Base-by-base conservation (phyloP, 53 echinoderm and acorn worm genomes). In the Echinometra lucunter region DNA sequence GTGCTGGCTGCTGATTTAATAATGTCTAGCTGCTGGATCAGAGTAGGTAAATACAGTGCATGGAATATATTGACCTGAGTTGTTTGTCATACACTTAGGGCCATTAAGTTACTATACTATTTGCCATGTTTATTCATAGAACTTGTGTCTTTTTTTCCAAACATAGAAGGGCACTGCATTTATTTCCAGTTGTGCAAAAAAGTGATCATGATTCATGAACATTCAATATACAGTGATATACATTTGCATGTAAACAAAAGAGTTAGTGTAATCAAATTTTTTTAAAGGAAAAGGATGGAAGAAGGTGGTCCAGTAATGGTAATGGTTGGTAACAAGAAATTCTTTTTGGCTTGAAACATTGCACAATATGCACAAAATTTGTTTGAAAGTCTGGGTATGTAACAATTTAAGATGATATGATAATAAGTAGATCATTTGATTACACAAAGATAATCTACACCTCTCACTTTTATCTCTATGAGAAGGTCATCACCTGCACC, bases 21-120 rank as follows among this genome's bases (percentile, higher is more conserved):
- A 80, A 57, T 93, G 93, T 60, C 78, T 93, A 93, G 80, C 93
- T 18, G 57, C 93, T 57, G 80, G 80, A 93, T 19, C 93, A 56
- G 57, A 93, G 81, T 93, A 93, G 93, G 93, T 93, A 93, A 93
- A 93, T 93, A 93, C 93, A 45, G 93, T 93, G 93, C 93, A 93
- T 93, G 93, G 35, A 28, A 56, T 80, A n/a, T 91, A 57, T 53
- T 78, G 78, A 78, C 78, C 78, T 21, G 42, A 78, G 78, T 78
- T 78, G 28, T 70, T 15, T 32, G 35, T 40, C 9, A 35, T 78
- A 78, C 23, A 21, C 42, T 30, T 30, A 35, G 10, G 35, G 12
- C 11, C 42, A 11, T 78, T 75, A 19, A 78, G 38, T 78, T 40
- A 35, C 21, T 78, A 17, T 6, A 21, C n/a, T n/a, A n/a, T n/a